Base-by-base conservation (phyloP, 2,113 vertebrate species). In the Dipodomys spectabilis region DNA sequence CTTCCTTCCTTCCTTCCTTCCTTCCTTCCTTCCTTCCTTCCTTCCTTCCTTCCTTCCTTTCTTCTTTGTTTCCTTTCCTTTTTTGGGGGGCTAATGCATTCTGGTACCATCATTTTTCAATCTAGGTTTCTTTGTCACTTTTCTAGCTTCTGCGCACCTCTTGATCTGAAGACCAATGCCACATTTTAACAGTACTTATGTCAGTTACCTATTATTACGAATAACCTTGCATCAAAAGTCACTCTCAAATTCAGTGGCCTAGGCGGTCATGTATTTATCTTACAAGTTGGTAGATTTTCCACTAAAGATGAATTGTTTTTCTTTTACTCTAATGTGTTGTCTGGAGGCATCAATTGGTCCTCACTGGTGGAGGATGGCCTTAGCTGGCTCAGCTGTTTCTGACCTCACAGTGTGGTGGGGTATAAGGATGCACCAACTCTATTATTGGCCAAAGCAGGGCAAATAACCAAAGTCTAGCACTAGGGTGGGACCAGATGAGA, bases 231-330 rank as follows among this genome's bases (percentile, higher is more conserved):
- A 39, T n/a, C 35, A 86, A 53, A 79, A 39, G 44, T 57, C 65
- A 92, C 49, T 28, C 11, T 32, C 27, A 80, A 90, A 90, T 67
- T 82, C 32, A 13, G 22, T 71, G 39, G 3, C 19, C 82, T 90
- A 72, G 83, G 49, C 45, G 79, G n/a, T 25, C 45, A 39, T 90
- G 82, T 82, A 86, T 28, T 85, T 85, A 88, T 28, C n/a, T 87
- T 23, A 0, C 2, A 88, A 44, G 30, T 73, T 69, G 75, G 5
- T 23, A 2, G 0, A 1, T 81, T 44, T 64, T 65, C 39, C 18
- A 0, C 28, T 67, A 44, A 23, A 16, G 39, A 25, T 27, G 30
- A 81, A n/a, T 69, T 71, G 18, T 49, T 71, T 5, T 65, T 88
- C 71, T 5, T 57, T 90, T 49, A 28, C 71, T 93, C 72, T 79